Evolutionary conservation across 2,888 invertebrate genomes (phyloP), one percentile per base, ranked within the genome.

Genomic region (Taenaris catops): DNA sequence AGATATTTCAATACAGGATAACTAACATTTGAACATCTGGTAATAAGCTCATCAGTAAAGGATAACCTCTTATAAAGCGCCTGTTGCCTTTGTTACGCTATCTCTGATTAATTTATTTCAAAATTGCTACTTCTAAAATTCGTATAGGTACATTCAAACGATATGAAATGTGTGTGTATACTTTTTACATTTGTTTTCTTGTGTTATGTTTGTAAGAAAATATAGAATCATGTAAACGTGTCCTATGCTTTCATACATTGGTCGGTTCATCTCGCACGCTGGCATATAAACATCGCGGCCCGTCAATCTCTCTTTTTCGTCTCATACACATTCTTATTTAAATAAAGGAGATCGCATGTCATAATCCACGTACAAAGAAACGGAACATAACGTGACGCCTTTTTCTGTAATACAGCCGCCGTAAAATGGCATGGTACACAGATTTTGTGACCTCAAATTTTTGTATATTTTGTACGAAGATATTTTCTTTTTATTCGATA

Each of bases 341-440:
- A 79, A 80, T 67, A 76, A 75, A 61, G 57, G 58, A 57, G 62
- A 69, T 76, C 69, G 68, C 79, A 74, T 73, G 65, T 69, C 81
- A 80, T 83, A 79, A 81, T 78, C 75, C 78, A 58, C 68, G 74
- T 66, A 79, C 74, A 79, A 78, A 71, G 76, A 66, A 55, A 66
- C 67, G 67, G 66, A 71, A 72, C 75, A 70, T 70, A 71, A 74
- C 79, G 67, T 75, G 70, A 73, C 60, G 69, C 62, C 70, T 67
- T 78, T 66, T 68, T 64, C 69, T 67, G 70, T 78, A 72, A 75
- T 71, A 71, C 65, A 63, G 19, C 38, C 37, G 40, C 74, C 81
- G 67, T 80, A 80, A 80, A 81, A 65, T 59, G 58, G 69, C 69
- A 78, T 71, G 74, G 59, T 58, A 46, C 12, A 52, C 56, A 59